Base-by-base conservation (phyloP, 2,797 vertebrate species). In the Percopsis omiscomaycus region DNA sequence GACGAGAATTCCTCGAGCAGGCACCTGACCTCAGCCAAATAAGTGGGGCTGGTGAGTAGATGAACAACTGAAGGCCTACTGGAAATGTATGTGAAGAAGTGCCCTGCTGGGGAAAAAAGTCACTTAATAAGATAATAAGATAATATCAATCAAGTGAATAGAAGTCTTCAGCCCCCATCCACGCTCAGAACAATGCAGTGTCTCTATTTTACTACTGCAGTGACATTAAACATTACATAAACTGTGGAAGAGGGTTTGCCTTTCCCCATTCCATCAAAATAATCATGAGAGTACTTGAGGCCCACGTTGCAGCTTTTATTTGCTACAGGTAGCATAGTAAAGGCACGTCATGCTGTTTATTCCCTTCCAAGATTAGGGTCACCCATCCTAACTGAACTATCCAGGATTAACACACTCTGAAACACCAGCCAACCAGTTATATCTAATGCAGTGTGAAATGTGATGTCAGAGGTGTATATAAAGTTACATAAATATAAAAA, bases 311-410 rank as follows among this genome's bases (percentile, higher is more conserved):
- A 77, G 74, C 37, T 75, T 80, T 77, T 57, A 78, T 74, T 74
- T 78, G 65, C 60, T 69, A 62, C 69, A 5, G 47, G 69, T 50
- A 72, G 58, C 61, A 57, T 32, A 64, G 61, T 72, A 73, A 81
- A 76, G 77, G 61, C 66, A 69, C 59, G 79, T 75, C 81, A 81
- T 82, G 66, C 51, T 77, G 66, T 82, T 86, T 71, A 71, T 84
- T 61, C 58, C 58, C 63, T 75, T 74, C 22, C 66, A 50, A 67
- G 68, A 74, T 71, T 68, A 72, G 73, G 61, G 70, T 80, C 62
- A 63, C 63, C 60, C 63, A 69, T 68, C 51, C 37, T 48, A 68
- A 16, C 37, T 8, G 27, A 75, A 81, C 70, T 30, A 73, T 59
- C 44, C 47, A 49, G 57, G 54, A 60, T 71, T 45, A 64, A 71